Evolutionary conservation across 2,888 invertebrate species (phyloP).

Genomic region (Sericinus montela): DNA sequence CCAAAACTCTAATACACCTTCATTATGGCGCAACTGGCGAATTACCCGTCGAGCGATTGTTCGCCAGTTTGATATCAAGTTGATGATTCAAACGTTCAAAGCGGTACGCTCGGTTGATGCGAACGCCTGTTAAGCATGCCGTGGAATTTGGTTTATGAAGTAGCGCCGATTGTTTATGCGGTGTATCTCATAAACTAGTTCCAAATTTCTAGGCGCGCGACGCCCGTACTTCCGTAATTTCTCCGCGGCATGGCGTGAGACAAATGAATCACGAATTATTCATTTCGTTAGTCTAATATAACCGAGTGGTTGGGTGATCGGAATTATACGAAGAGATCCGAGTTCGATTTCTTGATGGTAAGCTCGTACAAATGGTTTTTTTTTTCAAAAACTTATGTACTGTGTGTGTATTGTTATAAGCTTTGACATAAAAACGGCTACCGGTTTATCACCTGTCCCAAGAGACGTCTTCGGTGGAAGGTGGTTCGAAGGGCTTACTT

Average conservation of each 20-base stretch:
- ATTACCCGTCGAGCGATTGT: conserved; percentile 46
- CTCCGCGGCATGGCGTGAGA: background rate
- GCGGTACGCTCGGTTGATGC: conserved; percentile 32
- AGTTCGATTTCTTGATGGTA: too few relatives aligned
- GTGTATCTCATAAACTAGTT: background rate
- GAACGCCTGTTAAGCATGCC: conserved; percentile 5
- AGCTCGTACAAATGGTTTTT: too few relatives aligned
- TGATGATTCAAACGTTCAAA: conserved; percentile 39
- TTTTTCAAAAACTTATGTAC: too few relatives aligned
- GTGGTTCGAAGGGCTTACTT: too few relatives aligned
- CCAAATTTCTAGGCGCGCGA: background rate
- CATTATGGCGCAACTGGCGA: conserved; percentile 31
- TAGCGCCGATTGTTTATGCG: conserved; percentile 7
- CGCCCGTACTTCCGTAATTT: background rate
- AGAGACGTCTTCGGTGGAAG: too few relatives aligned
- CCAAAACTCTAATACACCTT: conserved; percentile 17
- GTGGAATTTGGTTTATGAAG: conserved; percentile 8
- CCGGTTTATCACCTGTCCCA: too few relatives aligned
- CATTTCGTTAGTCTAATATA: too few relatives aligned
- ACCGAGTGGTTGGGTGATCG: too few relatives aligned
- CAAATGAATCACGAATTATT: background rate
- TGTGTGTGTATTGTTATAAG: too few relatives aligned
- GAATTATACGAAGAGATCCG: too few relatives aligned
- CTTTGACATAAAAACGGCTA: too few relatives aligned
- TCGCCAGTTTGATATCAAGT: conserved; percentile 43